These are phyloP conservation scores for Hypolimnas misippus DNA, from an alignment of 2,888 invertebrate genomes.

Conservation along the genomic window DNA sequence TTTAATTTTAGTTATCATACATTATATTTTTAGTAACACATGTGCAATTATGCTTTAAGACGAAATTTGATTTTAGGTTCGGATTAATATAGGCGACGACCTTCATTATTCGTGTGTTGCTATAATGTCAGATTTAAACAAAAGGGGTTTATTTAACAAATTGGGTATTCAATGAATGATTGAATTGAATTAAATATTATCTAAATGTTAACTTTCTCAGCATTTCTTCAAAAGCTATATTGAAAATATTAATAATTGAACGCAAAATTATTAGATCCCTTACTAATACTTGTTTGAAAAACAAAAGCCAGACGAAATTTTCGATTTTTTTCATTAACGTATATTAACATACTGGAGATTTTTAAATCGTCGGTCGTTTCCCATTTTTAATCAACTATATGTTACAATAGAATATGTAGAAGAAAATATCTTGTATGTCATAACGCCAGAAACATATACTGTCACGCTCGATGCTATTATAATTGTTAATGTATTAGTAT, in stretches of 20 bases:
- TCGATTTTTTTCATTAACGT: too few species aligned
- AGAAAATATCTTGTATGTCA: neutral
- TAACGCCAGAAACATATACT: neutral
- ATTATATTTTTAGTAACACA: conserved; percentile 14
- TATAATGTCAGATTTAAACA: conserved; percentile 19
- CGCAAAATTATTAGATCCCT: too few species aligned
- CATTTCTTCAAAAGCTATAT: too few species aligned
- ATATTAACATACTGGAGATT: too few species aligned
- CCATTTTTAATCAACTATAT: neutral
- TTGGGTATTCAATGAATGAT: too few species aligned
- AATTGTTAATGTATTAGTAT: neutral
- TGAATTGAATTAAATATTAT: neutral
- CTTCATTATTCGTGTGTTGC: conserved; percentile 21
- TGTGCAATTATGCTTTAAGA: conserved; percentile 16
- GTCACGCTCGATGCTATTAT: neutral
- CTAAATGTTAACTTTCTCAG: too few species aligned
- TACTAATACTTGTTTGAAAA: too few species aligned
- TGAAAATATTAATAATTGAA: too few species aligned
- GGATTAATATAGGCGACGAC: conserved; percentile 27
- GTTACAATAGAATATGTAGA: neutral
- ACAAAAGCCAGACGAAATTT: too few species aligned
- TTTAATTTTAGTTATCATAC: too few species aligned
- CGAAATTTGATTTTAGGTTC: conserved; percentile 15
- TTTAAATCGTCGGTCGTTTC: too few species aligned
- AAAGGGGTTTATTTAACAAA: too few species aligned